Evolutionary conservation across 2,888 invertebrate species (phyloP).

Genomic region (Parasteatoda lunata): DNA sequence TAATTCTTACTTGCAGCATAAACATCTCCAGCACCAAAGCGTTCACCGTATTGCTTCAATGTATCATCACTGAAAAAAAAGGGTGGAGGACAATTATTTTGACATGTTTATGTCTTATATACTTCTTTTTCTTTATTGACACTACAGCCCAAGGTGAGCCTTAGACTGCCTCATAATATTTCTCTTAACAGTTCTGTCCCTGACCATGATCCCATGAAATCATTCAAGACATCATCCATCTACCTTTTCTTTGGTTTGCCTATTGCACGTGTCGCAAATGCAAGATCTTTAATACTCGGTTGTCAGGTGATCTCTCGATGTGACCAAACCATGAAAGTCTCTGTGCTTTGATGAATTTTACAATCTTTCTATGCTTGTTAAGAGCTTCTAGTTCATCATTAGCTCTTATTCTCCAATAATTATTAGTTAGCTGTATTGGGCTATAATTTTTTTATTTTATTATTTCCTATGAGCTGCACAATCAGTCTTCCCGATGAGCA

Average conservation of each 20-base stretch:
- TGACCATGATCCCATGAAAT: not conserved
- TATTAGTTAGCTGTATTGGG: no score
- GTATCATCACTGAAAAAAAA: constrained; percentile 35
- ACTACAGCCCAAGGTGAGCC: not conserved
- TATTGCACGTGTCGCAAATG: not conserved
- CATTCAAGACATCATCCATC: not conserved
- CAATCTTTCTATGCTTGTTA: no score
- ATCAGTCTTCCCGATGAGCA: no score
- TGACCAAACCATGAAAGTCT: no score
- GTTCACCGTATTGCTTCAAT: constrained; percentile 37
- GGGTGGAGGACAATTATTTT: not conserved
- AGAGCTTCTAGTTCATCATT: no score
- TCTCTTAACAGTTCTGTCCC: not conserved
- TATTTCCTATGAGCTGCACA: no score
- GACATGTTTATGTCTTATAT: not conserved
- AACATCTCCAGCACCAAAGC: constrained; percentile 40
- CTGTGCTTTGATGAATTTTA: no score
- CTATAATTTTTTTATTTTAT: no score
- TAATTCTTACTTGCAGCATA: constrained; percentile 48
- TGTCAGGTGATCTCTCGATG: no score
- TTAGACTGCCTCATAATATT: not conserved
- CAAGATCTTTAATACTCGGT: not conserved
- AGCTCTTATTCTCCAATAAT: no score
- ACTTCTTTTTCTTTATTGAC: not conserved
- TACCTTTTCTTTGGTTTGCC: not conserved